Base-by-base conservation (phyloP, 2,113 vertebrate genomes). In the Eleginops maclovinus region DNA sequence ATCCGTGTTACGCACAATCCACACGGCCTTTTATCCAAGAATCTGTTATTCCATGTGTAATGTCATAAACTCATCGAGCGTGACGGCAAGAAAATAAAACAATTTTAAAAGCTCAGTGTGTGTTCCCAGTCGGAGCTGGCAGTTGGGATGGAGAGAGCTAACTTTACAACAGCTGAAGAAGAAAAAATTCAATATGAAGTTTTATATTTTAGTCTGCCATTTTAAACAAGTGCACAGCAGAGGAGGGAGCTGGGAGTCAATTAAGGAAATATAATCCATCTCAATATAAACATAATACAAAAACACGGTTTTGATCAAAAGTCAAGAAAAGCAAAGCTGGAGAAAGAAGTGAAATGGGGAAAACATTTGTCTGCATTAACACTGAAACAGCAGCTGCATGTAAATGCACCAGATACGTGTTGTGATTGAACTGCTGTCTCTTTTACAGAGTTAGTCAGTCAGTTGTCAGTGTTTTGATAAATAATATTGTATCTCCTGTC, bases 31-130 rank as follows among this genome's bases (percentile, higher is more conserved):
- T 90, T 87, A 86, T 86, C 79, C 88, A 80, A 87, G 84, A 83
- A 87, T 86, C 86, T 92, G 83, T 91, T 91, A 90, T 89, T 89
- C 88, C 86, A 87, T 89, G 88, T 86, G 86, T 89, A 89, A 92
- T 88, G 87, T 90, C 91, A 93, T 91, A 90, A 94, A 88, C 81
- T 91, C 84, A 87, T 79, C 26, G 73, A 89, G 81, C 80, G 82
- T 88, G 79, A 87, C 88, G 83, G 86, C 59, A 74, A 83, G 79
- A 91, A 88, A 91, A 91, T 82, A 89, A 87, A 92, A 87, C 75
- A 83, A 77, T 87, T 83, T 79, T 43, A 91, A 88, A 89, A 81
- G 75, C 88, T 83, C 88, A 75, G 88, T 84, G 80, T 90, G 84
- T 84, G 88, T 82, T 88, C 89, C 76, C 54, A 2, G 81, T 77